These are phyloP conservation scores for Zapornia atra DNA, from an alignment of 2,113 vertebrate genomes.

Conservation along the genomic window DNA sequence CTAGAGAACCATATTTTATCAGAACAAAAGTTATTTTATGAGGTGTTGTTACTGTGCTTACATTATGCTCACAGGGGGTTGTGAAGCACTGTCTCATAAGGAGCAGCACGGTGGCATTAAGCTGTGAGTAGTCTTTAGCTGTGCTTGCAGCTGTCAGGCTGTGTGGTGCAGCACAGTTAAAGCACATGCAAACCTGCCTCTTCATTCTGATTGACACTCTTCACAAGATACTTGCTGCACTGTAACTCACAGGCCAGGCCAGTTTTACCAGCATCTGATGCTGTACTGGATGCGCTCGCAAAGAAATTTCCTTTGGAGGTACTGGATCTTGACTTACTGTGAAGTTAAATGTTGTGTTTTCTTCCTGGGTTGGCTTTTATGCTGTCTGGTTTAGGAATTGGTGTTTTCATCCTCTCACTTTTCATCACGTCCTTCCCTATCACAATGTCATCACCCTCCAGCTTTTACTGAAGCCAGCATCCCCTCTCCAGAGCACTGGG, in stretches of 20 bases:
- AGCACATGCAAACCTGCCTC: neutral
- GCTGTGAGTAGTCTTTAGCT: neutral
- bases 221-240: neutral
- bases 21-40: neutral
- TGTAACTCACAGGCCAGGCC: neutral
- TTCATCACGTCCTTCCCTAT: neutral
- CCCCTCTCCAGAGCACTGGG: neutral
- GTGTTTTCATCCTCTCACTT: neutral
- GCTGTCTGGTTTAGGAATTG: neutral
- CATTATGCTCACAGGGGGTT: neutral
- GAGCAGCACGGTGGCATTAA: neutral
- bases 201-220: neutral
- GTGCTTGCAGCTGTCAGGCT: neutral
- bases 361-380: neutral
- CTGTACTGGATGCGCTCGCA: neutral
- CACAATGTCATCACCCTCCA: neutral
- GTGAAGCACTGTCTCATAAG: neutral
- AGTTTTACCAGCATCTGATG: neutral
- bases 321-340: neutral
- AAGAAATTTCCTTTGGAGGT: neutral
- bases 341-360: neutral
- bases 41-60: neutral
- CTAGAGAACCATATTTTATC: neutral
- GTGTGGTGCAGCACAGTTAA: neutral
- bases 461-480: accelerated